Conservation (phyloP, 2,797 vertebrate genomes). For the Nothura maculosa region DNA sequence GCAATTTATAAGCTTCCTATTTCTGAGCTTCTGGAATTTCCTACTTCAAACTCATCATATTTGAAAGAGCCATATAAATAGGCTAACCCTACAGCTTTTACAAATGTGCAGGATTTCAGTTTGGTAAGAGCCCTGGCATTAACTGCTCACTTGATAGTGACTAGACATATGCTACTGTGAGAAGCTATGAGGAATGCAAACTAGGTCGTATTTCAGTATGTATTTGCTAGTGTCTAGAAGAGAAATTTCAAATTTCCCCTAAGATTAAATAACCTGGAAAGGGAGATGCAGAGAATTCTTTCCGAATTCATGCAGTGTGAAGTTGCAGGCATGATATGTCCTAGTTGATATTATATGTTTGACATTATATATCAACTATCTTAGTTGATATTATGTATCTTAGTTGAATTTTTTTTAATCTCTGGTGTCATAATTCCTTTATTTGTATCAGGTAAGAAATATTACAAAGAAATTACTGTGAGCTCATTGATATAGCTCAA, state of each 20-base stretch:
- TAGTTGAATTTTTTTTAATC: neutral
- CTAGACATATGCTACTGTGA: neutral
- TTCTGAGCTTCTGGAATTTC: neutral
- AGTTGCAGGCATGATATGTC: neutral
- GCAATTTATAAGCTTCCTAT: neutral
- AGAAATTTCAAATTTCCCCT: neutral
- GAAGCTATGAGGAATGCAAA: neutral
- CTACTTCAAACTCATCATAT: neutral
- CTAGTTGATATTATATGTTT: neutral
- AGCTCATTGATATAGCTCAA: neutral
- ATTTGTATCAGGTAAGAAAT: neutral
- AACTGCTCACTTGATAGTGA: neutral
- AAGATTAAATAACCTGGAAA: neutral
- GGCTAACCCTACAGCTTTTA: neutral
- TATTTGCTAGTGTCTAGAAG: neutral
- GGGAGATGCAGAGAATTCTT: neutral
- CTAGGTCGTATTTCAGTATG: neutral
- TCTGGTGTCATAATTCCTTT: neutral
- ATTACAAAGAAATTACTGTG: neutral
- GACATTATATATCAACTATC: neutral
- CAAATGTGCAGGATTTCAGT: neutral
- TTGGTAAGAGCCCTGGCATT: neutral
- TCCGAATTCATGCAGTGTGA: neutral
- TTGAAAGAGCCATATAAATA: neutral
- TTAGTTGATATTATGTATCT: neutral